phyloP scores from a whole-genome alignment of 2,113 vertebrate genomes.

The Albula glossodonta region DNA sequence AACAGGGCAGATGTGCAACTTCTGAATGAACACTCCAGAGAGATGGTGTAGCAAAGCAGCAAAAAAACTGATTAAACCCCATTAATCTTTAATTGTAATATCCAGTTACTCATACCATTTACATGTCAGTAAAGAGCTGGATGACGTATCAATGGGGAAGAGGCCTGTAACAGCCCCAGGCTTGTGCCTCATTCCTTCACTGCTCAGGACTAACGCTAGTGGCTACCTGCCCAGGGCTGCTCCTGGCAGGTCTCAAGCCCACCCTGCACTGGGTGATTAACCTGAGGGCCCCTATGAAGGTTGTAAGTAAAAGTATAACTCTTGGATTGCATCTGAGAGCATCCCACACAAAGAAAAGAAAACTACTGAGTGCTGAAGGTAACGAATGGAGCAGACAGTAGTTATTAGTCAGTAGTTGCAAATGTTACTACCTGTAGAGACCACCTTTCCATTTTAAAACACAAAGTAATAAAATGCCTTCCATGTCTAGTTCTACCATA shows the following conservation, averaged over 20 bases:
- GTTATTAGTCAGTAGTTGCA: constrained; percentile 24
- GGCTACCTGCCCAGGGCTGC: constrained; percentile 32
- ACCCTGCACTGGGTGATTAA: constrained; percentile 51
- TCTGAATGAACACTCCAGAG: not conserved
- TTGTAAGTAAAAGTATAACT: constrained; percentile 64
- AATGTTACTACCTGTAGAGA: not conserved
- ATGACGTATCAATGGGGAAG: constrained; percentile 25
- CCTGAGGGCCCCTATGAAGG: constrained; percentile 55
- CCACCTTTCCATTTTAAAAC: too few relatives aligned
- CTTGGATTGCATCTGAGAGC: constrained; percentile 68
- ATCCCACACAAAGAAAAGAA: constrained; percentile 29
- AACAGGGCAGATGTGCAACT: not conserved
- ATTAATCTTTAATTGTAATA: constrained; percentile 64
- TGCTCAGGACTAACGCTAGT: too few relatives aligned
- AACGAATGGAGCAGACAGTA: constrained; percentile 33
- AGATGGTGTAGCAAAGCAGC: not conserved
- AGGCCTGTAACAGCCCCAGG: constrained; percentile 43
- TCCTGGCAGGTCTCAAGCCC: constrained; percentile 53
- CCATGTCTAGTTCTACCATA: too few relatives aligned
- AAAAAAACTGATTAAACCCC: constrained; percentile 50
- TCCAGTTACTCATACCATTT: constrained; percentile 56
- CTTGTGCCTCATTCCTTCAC: constrained; percentile 40
- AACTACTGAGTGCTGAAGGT: constrained; percentile 46
- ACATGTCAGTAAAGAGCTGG: constrained; percentile 44
- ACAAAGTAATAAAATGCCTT: too few relatives aligned